Base-by-base conservation (phyloP, 2,888 invertebrate genomes). In the Ptychoptera contaminata region DNA sequence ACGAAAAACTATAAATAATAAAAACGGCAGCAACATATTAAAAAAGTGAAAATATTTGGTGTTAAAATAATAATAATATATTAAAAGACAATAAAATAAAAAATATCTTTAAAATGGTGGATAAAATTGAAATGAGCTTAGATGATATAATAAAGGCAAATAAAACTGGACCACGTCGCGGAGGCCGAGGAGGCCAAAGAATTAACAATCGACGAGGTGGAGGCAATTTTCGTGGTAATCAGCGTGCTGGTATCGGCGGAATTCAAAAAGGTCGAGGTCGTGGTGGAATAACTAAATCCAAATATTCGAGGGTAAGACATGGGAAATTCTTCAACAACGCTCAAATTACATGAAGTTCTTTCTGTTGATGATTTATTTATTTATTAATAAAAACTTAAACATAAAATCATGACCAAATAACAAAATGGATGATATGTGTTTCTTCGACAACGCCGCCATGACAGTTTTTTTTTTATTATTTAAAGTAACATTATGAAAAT, bases 61-160 rank as follows among this genome's bases (percentile, higher is more conserved):
- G 42, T 69, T 69, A 52, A 82, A 64, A 62, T 82, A 82, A 52
- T 73, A 73, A 53, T 69, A 72, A 62, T 82, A 82, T 62, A 77
- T 80, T 59, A 71, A 73, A 40, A 77, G 72, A 55, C 69, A 70
- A 47, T 62, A 65, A 52, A 44, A 36, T 3, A 44, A 47, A 51
- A 46, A 43, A 46, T 52, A 55, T 57, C 52, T 62, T 57, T 54
- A 80, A 72, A 67, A 90, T 91, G 90, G 83, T 82, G 57, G 88
- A 91, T 61, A 91, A 87, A 73, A 87, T 96, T 67, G 94, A 96
- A 68, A 86, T 94, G 87, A 92, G 93, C 60, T 74, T 96, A 54
- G 96, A 96, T 65, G 96, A 96, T 55, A 92, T 96, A 49, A 96
- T 96, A 57, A 93, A 87, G 70, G 80, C 79, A 59, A 82, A 74